Base-by-base conservation (phyloP, 2,888 invertebrate genomes). In the Hartigia nigra region DNA sequence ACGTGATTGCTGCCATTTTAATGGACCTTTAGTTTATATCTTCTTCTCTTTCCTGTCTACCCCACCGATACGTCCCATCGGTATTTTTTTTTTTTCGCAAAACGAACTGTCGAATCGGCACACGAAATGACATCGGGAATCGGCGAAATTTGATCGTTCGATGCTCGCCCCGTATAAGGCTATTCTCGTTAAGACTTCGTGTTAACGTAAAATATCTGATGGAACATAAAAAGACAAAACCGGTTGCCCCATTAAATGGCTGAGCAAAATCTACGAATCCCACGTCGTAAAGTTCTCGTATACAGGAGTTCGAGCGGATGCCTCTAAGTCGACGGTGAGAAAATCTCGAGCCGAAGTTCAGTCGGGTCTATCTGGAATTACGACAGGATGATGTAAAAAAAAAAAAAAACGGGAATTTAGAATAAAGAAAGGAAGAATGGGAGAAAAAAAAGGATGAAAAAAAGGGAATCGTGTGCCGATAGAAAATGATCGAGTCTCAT, bases 401-500 rank as follows among this genome's bases (percentile, higher is more conserved):
- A 4, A 14, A 4, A 4, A 4, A 9, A 76, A 70, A 69, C 1
- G 23, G 55, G 9, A 55, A 23, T 55, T 55, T 2, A 14, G 31
- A 2, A 23, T 23, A 55, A 55, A 55, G 5, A 12, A 39, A 31
- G 5, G 3, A 23, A 31, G 12, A 1, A 12, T 70, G 12, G 23
- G 31, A 76, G 12, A 12, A 14, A 76, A 69, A n/a, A 34, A 70
- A n/a, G 35, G 12, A 76, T 14, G 31, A 34, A n/a, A 69, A 31
- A 70, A 76, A 35, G 37, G 37, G 70, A 75, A 78, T 78, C 74
- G 39, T 72, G 78, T 76, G 76, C 55, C 55, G 5, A 0, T 23
- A 55, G 55, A 55, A 55, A 55, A 23, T 55, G 55, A 55, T 55
- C 23, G 55, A 23, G 9, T 55, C 55, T 55, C 55, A 55, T 55